Conservation (phyloP, 2,888 invertebrate genomes). For the Trissolcus japonicus region DNA sequence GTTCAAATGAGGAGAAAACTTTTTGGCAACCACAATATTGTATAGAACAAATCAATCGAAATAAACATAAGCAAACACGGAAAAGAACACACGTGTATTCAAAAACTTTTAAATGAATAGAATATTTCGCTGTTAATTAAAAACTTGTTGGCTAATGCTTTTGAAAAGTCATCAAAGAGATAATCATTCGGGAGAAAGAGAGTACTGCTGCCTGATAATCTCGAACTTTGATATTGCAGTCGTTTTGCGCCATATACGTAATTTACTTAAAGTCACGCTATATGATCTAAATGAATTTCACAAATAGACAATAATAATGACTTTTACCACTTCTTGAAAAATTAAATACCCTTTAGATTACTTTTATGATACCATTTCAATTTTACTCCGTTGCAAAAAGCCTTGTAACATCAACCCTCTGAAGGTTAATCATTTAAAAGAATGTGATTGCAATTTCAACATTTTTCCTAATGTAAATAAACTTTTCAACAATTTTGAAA, state of each 20-base stretch:
- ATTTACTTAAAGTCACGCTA: slow-evolving; percentile 52
- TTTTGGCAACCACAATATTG: neutral
- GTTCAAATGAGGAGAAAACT: neutral
- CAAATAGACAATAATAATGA: slow-evolving; percentile 43
- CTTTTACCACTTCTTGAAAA: slow-evolving; percentile 22
- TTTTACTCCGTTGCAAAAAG: neutral
- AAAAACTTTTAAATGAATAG: too few relatives aligned
- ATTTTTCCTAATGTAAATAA: too few relatives aligned
- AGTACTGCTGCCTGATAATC: slow-evolving; percentile 11
- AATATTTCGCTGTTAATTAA: too few relatives aligned
- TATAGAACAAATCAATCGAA: too few relatives aligned
- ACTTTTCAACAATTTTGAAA: too few relatives aligned
- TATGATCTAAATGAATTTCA: slow-evolving; percentile 33
- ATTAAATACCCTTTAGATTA: slow-evolving; percentile 8
- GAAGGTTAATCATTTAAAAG: neutral
- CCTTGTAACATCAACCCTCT: too few relatives aligned
- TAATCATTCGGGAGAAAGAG: slow-evolving; percentile 53
- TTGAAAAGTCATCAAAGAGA: slow-evolving; percentile 54
- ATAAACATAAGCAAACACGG: too few relatives aligned
- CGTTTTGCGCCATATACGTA: slow-evolving; percentile 20
- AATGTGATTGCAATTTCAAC: too few relatives aligned
- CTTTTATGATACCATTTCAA: too few relatives aligned
- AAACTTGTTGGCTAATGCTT: slow-evolving; percentile 5
- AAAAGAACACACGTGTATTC: neutral
- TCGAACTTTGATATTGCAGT: slow-evolving; percentile 43